These are phyloP conservation scores for Colaptes auratus DNA, from an alignment of 2,113 vertebrate genomes.

Conservation along the genomic window DNA sequence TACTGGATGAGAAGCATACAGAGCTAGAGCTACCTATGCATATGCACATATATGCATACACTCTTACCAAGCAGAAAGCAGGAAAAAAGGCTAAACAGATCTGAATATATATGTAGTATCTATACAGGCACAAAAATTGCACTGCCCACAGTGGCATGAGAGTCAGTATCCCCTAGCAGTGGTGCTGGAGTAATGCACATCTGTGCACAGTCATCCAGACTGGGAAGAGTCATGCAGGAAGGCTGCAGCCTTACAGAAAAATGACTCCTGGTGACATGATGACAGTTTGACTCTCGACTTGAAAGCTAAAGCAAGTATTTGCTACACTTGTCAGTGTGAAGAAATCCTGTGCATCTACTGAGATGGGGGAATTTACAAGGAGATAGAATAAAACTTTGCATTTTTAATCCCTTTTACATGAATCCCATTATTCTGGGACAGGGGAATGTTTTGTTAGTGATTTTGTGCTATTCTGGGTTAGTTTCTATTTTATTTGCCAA, in stretches of 20 bases:
- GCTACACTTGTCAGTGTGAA: neutral
- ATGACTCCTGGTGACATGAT: neutral
- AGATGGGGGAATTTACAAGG: neutral
- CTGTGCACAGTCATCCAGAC: neutral
- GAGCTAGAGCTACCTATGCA: neutral
- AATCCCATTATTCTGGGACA: neutral
- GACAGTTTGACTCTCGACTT: neutral
- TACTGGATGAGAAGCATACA: neutral
- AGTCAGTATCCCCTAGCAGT: neutral
- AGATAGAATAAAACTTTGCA: neutral
- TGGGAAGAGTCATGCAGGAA: neutral
- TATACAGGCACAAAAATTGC: neutral
- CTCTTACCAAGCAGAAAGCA: neutral
- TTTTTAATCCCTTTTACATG: too few relatives aligned
- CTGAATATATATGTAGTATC: neutral
- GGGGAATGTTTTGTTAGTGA: neutral
- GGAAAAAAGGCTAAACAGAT: neutral
- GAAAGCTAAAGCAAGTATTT: neutral
- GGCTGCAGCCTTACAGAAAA: neutral
- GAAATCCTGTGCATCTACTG: neutral
- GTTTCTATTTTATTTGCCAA: neutral
- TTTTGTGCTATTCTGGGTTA: neutral
- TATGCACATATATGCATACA: fast-evolving
- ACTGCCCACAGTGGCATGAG: neutral
- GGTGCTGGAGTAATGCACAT: fast-evolving